These are phyloP conservation scores for Platycnemis pennipes DNA, from an alignment of 2,888 invertebrate species.

Conservation along the genomic window DNA sequence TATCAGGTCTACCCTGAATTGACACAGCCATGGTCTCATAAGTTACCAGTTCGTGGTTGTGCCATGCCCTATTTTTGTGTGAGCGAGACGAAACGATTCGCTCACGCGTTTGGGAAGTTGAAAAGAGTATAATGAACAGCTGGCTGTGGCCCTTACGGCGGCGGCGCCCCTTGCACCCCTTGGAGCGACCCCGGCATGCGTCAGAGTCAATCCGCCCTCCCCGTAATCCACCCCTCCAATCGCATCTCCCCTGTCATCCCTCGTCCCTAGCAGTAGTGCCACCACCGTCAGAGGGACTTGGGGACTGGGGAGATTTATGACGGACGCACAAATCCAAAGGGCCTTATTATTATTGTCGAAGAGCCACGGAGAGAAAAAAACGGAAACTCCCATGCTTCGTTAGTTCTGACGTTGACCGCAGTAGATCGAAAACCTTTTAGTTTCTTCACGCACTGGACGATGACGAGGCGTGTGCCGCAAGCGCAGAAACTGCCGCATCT, in stretches of 20 bases:
- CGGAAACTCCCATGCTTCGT: not conserved
- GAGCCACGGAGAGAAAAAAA: slow-evolving; percentile 48
- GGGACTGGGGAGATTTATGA: slow-evolving; percentile 40
- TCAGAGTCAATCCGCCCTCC: not conserved
- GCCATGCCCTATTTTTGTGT: not conserved
- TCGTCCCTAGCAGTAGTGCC: not conserved
- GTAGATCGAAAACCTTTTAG: slow-evolving; percentile 51
- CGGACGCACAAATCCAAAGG: slow-evolving; percentile 51
- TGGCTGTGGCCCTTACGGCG: not conserved
- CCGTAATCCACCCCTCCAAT: not conserved
- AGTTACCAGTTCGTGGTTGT: not conserved
- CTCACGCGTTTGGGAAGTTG: not conserved
- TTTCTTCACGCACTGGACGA: not conserved
- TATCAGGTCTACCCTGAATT: too few species aligned
- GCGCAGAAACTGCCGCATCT: not conserved
- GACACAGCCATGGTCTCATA: too few species aligned
- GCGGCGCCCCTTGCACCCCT: not conserved
- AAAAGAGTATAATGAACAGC: not conserved
- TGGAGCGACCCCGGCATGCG: too few species aligned
- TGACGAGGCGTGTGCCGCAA: not conserved
- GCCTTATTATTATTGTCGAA: slow-evolving; percentile 50
- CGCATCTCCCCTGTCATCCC: not conserved
- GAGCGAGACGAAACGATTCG: not conserved
- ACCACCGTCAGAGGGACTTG: not conserved
- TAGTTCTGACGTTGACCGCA: not conserved